Evolutionary conservation across 2,797 vertebrate species (phyloP).

Genomic region (Anomalospiza imberbis): DNA sequence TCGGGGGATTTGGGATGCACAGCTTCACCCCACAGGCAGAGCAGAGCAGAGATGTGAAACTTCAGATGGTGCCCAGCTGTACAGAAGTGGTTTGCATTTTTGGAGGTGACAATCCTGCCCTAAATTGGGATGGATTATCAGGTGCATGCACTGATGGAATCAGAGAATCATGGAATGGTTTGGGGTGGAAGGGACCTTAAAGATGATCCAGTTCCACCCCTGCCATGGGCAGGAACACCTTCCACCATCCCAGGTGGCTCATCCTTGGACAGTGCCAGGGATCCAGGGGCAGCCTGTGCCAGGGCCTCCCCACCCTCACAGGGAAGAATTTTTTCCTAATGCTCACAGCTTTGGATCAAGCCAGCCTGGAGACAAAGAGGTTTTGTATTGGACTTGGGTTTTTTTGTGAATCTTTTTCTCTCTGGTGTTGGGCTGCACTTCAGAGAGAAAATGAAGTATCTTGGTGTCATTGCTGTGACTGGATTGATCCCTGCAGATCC

Average conservation of each 20-base stretch:
- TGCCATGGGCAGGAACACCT: not conserved
- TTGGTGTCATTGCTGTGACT: not conserved
- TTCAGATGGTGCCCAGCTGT: not conserved
- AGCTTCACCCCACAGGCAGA: not conserved
- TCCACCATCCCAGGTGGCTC: not conserved
- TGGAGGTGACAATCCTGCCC: not conserved
- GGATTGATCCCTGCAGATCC: not conserved
- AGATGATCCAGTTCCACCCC: not conserved
- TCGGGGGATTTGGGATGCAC: accelerated
- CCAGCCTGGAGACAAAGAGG: not conserved
- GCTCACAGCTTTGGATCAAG: not conserved
- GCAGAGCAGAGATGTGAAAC: not conserved
- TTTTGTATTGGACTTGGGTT: not conserved
- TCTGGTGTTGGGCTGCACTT: not conserved
- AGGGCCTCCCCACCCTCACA: not conserved
- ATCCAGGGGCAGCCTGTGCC: not conserved
- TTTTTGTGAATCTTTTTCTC: not conserved
- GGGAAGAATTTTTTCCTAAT: not conserved
- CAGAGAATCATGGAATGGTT: not conserved
- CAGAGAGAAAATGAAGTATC: not conserved
- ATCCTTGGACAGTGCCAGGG: not conserved
- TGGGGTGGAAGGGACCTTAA: not conserved
- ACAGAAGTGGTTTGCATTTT: not conserved
- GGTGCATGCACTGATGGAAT: not conserved
- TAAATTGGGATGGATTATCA: not conserved